A percentile compares a stretch with the other conserved stretches of the same genome.
phyloP scores from a whole-genome alignment of 2,797 vertebrate species.

The Sebastes taczanowskii region DNA sequence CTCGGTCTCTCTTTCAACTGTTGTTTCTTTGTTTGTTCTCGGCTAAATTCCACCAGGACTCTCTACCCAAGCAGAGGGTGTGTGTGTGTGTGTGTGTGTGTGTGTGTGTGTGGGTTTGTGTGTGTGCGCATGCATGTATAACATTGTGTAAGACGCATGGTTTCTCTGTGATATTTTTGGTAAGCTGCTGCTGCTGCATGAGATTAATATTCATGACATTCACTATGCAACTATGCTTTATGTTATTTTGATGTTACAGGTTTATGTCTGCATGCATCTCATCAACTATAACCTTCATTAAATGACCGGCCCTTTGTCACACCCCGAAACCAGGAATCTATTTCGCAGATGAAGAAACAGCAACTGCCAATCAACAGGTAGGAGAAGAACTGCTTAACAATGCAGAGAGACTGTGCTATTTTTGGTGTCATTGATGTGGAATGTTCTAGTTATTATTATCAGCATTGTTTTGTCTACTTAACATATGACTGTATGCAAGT shows the following conservation, averaged over 20 bases:
- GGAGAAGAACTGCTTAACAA: neutral
- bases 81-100: neutral
- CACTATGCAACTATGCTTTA: neutral
- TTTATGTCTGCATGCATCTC: neutral
- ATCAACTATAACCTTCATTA: neutral
- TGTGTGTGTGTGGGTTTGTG: neutral
- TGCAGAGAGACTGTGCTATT: neutral
- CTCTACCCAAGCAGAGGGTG: neutral
- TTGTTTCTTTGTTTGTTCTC: slow-evolving; percentile 6
- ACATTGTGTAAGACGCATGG: neutral
- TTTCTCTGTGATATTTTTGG: slow-evolving; percentile 46
- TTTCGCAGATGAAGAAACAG: neutral
- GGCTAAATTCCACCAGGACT: slow-evolving; percentile 36
- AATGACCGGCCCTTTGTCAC: neutral
- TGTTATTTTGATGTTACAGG: neutral
- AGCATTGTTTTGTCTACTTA: neutral
- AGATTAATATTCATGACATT: slow-evolving; percentile 50
- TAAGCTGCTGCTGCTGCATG: neutral
- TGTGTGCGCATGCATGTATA: neutral
- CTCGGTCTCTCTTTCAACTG: neutral
- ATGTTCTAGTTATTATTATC: neutral
- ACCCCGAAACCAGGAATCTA: neutral
- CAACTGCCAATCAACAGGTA: neutral
- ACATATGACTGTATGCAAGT: neutral
- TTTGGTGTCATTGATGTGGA: neutral